phyloP scores from a whole-genome alignment of 2,113 vertebrate species.

The Sturnira hondurensis region DNA sequence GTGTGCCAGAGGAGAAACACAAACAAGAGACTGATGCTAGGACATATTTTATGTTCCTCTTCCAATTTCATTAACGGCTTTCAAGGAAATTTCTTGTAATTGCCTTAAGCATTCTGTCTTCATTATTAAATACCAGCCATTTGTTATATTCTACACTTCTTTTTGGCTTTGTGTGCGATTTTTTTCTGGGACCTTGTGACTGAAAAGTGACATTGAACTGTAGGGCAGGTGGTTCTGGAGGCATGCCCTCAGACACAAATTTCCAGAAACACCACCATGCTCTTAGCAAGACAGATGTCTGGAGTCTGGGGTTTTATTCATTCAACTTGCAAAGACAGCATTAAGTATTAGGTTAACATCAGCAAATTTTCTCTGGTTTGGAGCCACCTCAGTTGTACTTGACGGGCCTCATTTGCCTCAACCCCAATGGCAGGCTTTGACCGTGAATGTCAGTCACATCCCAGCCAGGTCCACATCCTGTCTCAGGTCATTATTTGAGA shows the following conservation, averaged over 20 bases:
- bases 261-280: not conserved
- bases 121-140: slow-evolving; percentile 33
- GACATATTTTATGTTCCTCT: slow-evolving; percentile 6
- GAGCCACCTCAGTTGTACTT: not conserved
- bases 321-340: not conserved
- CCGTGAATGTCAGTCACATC: not conserved
- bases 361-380: not conserved
- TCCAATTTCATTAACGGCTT: not conserved
- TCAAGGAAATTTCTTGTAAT: not conserved
- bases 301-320: not conserved
- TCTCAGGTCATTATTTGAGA: not conserved
- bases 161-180: not conserved
- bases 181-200: slow-evolving; percentile 32
- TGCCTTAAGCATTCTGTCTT: slow-evolving; percentile 29
- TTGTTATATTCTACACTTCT: not conserved
- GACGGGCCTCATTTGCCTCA: not conserved
- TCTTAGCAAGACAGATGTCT: not conserved
- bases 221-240: not conserved
- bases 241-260: not conserved
- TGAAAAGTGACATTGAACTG: slow-evolving; percentile 31
- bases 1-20: not conserved
- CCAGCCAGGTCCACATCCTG: not conserved
- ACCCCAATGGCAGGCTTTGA: not conserved
- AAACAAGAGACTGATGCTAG: not conserved
- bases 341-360: not conserved